Evolutionary conservation across 2,113 vertebrate species (phyloP).

Genomic region (Solenodon paradoxus): DNA sequence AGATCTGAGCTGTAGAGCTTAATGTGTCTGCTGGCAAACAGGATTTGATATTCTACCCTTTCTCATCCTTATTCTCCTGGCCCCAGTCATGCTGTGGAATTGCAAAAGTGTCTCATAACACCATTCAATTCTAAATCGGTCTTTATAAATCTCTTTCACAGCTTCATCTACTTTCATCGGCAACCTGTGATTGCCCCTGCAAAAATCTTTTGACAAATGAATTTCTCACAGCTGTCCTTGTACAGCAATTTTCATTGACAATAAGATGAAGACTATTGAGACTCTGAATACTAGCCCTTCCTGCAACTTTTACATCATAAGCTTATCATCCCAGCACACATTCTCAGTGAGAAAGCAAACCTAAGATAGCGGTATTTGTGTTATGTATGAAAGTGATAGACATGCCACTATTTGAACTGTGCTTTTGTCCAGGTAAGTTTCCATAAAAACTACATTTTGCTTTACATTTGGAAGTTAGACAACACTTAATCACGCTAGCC

Average conservation of each 20-base stretch:
- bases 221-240: slow-evolving; percentile 34
- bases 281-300: slow-evolving; percentile 2
- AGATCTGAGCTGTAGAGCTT: slow-evolving; percentile 31
- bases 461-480: background rate
- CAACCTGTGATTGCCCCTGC: slow-evolving; percentile 60
- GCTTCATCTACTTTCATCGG: slow-evolving; percentile 65
- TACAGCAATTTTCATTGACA: slow-evolving; percentile 43
- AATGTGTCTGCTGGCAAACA: slow-evolving; percentile 69
- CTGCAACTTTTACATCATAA: background rate
- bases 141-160: slow-evolving; percentile 69
- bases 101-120: slow-evolving; percentile 70
- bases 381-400: background rate
- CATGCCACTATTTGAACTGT: background rate
- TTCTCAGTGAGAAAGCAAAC: background rate
- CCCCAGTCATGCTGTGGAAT: slow-evolving; percentile 50
- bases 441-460: background rate
- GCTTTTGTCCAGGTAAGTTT: background rate
- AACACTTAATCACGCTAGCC: background rate
- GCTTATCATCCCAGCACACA: background rate
- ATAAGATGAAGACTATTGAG: background rate
- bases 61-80: slow-evolving; percentile 65
- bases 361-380: background rate
- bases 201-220: slow-evolving; percentile 58
- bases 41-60: slow-evolving; percentile 27
- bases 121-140: slow-evolving; percentile 52